Conservation (phyloP, 2,797 vertebrate genomes). For the Eulemur mongoz region DNA sequence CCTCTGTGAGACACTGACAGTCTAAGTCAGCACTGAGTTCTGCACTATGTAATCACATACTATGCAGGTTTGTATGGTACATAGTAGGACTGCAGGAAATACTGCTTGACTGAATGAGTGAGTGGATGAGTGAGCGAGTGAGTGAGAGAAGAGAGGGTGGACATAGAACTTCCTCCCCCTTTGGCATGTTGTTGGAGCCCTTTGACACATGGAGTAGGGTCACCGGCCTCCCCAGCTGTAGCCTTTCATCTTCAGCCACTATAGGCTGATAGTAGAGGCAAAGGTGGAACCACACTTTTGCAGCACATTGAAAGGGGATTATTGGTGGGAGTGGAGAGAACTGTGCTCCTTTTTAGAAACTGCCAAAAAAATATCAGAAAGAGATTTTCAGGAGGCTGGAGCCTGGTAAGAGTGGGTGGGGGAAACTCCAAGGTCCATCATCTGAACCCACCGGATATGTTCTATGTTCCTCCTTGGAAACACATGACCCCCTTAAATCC, state of each 20-base stretch:
- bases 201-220: background rate
- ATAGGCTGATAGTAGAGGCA: background rate
- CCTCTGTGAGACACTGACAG: background rate
- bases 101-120: background rate
- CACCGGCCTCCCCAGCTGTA: fast-evolving
- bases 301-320: background rate
- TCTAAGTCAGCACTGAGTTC: background rate
- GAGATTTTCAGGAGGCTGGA: background rate
- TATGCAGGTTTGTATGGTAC: background rate
- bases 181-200: background rate
- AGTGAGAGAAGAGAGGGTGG: background rate
- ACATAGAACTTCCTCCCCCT: background rate
- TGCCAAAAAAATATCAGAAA: background rate
- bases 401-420: background rate
- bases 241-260: background rate
- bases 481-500: background rate
- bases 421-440: background rate
- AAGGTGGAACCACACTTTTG: background rate
- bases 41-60: background rate
- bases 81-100: background rate
- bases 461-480: background rate
- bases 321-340: background rate
- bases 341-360: background rate
- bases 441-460: background rate
- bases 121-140: background rate